Percentiles rank a stretch among this genome's conserved stretches.
phyloP scores from a whole-genome alignment of 2,113 vertebrate species.

The Neoarius graeffei region DNA sequence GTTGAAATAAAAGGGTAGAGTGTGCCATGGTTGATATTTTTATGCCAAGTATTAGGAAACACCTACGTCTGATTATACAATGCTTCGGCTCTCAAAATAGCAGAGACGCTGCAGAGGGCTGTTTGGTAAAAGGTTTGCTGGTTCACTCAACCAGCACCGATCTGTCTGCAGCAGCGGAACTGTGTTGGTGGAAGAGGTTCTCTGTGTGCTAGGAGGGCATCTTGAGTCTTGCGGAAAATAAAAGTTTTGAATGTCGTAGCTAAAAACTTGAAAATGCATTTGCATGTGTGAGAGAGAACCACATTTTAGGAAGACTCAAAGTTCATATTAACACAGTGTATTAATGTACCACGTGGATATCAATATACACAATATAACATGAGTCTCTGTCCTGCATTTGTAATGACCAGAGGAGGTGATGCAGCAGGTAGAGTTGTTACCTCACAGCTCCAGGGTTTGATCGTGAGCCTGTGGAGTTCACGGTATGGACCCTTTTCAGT shows the following conservation, averaged over 20 bases:
- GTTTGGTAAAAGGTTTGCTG: not conserved
- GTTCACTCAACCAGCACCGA: not conserved
- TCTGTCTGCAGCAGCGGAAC: not conserved
- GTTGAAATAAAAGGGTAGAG: not conserved
- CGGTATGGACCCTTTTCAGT: too few relatives aligned
- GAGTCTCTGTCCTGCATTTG: not conserved
- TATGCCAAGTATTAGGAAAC: not conserved
- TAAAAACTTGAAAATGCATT: not conserved
- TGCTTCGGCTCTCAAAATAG: not conserved
- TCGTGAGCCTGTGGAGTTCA: not conserved
- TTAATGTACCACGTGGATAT: too few relatives aligned
- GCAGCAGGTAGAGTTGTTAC: not conserved
- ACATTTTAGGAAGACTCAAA: not conserved
- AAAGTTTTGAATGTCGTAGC: not conserved
- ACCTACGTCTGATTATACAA: not conserved
- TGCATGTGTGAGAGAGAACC: not conserved
- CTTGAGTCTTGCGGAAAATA: not conserved
- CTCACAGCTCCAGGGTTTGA: not conserved
- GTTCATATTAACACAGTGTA: not conserved
- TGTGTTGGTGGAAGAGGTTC: constrained; percentile 4
- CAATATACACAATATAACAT: too few relatives aligned
- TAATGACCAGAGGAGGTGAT: not conserved
- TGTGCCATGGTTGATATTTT: not conserved
- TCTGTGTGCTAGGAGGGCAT: not conserved
- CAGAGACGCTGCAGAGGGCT: not conserved